These are phyloP conservation scores for Heloderma charlesbogerti DNA, from an alignment of 2,113 vertebrate genomes.

Conservation along the genomic window DNA sequence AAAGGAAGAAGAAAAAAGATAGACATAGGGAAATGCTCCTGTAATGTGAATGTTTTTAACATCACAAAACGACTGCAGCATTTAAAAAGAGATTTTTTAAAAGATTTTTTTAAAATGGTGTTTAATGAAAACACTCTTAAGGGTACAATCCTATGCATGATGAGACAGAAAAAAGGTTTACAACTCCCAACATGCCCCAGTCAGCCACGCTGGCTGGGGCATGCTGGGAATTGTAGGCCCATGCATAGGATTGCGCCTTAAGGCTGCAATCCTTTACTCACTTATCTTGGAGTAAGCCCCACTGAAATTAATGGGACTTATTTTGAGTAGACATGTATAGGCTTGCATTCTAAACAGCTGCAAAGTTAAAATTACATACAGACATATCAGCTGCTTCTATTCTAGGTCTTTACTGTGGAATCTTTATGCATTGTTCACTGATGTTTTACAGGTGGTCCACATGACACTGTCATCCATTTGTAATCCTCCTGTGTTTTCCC, in stretches of 20 bases:
- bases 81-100: background rate
- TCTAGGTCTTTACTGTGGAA: background rate
- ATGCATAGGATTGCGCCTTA: background rate
- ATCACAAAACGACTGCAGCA: background rate
- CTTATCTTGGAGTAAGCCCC: background rate
- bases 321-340: background rate
- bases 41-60: background rate
- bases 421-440: background rate
- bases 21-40: background rate
- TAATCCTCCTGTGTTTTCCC: background rate
- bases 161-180: no score
- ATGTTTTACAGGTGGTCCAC: background rate
- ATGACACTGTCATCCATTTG: background rate
- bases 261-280: background rate
- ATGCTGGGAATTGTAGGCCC: no score
- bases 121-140: background rate
- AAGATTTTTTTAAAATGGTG: no score
- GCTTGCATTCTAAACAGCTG: background rate
- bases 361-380: constrained; percentile 2
- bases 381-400: background rate
- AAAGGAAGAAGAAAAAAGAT: background rate
- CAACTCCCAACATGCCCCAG: no score
- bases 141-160: background rate
- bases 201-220: no score
- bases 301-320: background rate